Conservation (phyloP, 1,140 invertebrate genomes). For the Akabosia matsudoensis region DNA sequence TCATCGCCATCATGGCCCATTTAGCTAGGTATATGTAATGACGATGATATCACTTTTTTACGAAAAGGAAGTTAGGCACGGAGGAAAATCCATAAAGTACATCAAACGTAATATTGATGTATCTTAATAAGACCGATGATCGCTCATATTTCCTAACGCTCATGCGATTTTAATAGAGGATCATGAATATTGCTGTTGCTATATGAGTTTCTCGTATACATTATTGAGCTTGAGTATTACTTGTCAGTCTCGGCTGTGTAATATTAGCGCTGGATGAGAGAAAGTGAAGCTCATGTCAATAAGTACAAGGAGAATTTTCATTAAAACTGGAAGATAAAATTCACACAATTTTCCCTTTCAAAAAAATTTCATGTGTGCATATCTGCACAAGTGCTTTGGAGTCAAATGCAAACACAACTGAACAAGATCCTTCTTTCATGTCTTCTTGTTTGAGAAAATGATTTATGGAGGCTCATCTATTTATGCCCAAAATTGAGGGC, state of each 20-base stretch:
- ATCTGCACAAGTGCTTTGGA: neutral
- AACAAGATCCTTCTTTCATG: neutral
- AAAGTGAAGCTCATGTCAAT: too few relatives aligned
- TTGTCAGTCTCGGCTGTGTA: too few relatives aligned
- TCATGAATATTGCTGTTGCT: too few relatives aligned
- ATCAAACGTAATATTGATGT: neutral
- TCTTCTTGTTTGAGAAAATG: constrained; percentile 21
- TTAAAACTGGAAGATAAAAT: neutral
- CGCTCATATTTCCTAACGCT: neutral
- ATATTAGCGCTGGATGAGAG: too few relatives aligned
- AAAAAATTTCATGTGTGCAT: neutral
- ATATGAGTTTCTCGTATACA: too few relatives aligned
- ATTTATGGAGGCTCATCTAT: constrained; percentile 35
- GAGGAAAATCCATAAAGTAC: neutral
- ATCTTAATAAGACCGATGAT: neutral
- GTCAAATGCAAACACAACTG: neutral
- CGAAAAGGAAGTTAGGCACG: neutral
- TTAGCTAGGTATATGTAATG: too few relatives aligned
- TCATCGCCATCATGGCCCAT: too few relatives aligned
- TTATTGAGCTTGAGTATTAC: too few relatives aligned
- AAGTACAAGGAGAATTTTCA: neutral
- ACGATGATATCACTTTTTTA: too few relatives aligned
- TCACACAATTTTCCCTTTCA: too few relatives aligned
- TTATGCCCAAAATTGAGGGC: constrained; percentile 38
- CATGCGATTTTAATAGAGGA: too few relatives aligned